Evolutionary conservation across 2,797 vertebrate species (phyloP).

Genomic region (Cossypha dichroa): DNA sequence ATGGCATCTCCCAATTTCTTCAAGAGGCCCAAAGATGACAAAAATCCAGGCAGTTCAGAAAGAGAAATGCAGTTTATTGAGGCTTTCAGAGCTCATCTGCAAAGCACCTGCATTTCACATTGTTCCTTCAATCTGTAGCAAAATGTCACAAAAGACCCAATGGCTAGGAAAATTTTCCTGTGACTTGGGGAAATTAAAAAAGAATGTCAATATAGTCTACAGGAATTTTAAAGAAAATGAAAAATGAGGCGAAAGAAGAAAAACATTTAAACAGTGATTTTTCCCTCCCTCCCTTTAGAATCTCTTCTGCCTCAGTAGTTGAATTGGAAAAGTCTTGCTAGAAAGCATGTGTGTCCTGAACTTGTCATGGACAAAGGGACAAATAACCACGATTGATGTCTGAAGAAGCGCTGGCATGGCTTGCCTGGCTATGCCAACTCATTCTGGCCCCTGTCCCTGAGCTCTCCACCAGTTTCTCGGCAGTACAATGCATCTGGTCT

Average conservation of each 20-base stretch:
- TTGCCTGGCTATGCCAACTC: background rate
- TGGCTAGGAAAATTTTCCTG: background rate
- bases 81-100: background rate
- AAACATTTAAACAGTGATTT: background rate
- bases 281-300: fast-evolving
- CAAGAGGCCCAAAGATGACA: background rate
- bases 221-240: background rate
- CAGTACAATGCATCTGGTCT: background rate
- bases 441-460: background rate
- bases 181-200: background rate
- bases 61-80: background rate
- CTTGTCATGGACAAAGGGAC: background rate
- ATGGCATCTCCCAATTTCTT: background rate
- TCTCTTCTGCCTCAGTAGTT: background rate
- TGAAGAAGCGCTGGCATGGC: background rate
- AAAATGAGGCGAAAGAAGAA: background rate
- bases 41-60: background rate
- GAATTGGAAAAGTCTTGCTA: background rate
- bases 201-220: fast-evolving
- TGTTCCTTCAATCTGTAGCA: background rate
- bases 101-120: background rate
- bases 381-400: background rate
- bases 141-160: background rate
- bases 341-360: background rate
- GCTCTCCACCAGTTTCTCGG: background rate